A percentile compares a stretch with the other conserved stretches of the same genome.
These are phyloP conservation scores for Hymenopus coronatus DNA, from an alignment of 2,888 invertebrate genomes.

Conservation along the genomic window DNA sequence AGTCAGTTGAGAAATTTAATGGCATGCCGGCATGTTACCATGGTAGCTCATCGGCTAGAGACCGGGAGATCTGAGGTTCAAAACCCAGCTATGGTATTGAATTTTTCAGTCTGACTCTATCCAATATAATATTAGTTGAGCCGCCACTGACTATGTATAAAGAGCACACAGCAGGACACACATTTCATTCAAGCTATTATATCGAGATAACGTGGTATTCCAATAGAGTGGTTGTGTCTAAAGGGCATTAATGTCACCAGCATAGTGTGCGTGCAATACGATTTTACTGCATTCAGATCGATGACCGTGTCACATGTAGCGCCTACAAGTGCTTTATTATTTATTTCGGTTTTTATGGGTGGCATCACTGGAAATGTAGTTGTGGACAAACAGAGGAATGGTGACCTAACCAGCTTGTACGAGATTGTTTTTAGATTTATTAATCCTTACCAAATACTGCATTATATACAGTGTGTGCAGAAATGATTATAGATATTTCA, in stretches of 20 bases:
- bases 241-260: not conserved
- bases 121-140: not conserved
- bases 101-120: too few species aligned
- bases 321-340: not conserved
- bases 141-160: not conserved
- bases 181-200: not conserved
- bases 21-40: too few species aligned
- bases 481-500: too few species aligned
- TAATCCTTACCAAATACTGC: too few species aligned
- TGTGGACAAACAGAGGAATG: too few species aligned
- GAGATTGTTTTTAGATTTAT: too few species aligned
- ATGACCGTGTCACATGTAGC: not conserved
- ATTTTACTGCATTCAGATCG: not conserved
- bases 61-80: too few species aligned
- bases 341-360: not conserved
- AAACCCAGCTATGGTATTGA: too few species aligned
- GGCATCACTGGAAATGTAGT: not conserved
- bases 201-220: not conserved
- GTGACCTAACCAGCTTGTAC: too few species aligned
- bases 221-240: not conserved
- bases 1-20: too few species aligned
- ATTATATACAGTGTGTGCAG: too few species aligned
- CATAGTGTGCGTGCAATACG: not conserved
- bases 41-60: too few species aligned
- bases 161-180: not conserved